Base-by-base conservation (phyloP, 2,888 invertebrate species). In the Hirtodrosophila cameraria region DNA sequence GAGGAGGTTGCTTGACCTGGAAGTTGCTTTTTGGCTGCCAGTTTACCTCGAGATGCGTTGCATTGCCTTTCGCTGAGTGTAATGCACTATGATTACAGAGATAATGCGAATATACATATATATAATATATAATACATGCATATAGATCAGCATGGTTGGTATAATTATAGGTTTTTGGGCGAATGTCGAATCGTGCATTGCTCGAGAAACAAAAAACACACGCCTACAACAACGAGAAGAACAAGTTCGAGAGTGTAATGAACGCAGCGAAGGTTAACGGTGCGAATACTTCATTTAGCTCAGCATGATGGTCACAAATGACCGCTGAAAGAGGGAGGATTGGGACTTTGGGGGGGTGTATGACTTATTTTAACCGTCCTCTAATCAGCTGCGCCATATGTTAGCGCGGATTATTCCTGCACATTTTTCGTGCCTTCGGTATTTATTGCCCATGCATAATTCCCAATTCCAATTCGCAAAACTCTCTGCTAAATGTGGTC, bases 351-450 rank as follows among this genome's bases (percentile, higher is more conserved):
- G 16, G 11, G n/a, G 25, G 13, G 39, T 15, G 8, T 28, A 46
- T 15, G 50, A 38, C 30, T 55, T 71, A 59, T 70, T 28, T 25
- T 53, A 38, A 53, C 36, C 48, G 59, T 20, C 27, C 11, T 39
- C 59, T 85, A 81, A 82, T 86, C 80, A 74, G 63, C 61, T 58
- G 27, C 41, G 81, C 81, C 81, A 83, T 86, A 83, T 86, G 86
- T 83, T 80, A 83, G 60, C 80, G 33, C 6, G 77, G 82, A 65
- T 83, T 83, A 83, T 69, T 53, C 9, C 9, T 45, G 23, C 42
- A 27, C 61, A 62, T 58, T 63, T 53, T 72, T 43, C 39, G n/a
- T n/a, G n/a, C n/a, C n/a, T n/a, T n/a, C 28, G 27, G 49, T 66
- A 81, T 86, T 81, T 80, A 75, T 86, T 65, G 61, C 76, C 50